phyloP scores from a whole-genome alignment of 30 jellyfish, hydroid and myxozoan species.

The Nemopilema nomurai region DNA sequence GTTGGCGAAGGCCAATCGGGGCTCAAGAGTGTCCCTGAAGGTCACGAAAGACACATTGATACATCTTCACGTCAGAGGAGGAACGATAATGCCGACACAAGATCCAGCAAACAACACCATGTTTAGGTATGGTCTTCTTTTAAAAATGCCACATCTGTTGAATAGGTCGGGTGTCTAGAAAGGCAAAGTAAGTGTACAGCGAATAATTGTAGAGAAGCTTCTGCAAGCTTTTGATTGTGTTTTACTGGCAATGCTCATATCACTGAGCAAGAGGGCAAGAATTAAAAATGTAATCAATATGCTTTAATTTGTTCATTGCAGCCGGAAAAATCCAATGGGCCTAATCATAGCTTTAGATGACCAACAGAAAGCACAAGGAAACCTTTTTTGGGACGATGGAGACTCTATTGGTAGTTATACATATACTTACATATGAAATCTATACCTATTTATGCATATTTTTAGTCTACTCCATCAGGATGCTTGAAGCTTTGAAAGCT shows the following conservation, averaged over 20 bases:
- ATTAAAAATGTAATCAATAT: no score
- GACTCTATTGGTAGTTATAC: constrained; percentile 66
- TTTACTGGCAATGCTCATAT: neutral
- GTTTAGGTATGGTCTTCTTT: constrained; percentile 55
- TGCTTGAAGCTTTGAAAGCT: no score
- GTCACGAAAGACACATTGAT: constrained; percentile 43
- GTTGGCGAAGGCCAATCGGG: neutral
- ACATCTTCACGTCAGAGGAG: constrained; percentile 81
- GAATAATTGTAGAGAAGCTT: no score
- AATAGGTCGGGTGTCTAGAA: neutral
- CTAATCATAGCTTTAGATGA: constrained; percentile 71
- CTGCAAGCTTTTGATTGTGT: no score
- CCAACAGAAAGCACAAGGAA: constrained; percentile 68
- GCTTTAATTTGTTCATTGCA: neutral
- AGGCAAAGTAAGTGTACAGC: no score
- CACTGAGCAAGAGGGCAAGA: no score
- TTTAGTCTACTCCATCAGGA: no score
- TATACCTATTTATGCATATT: no score
- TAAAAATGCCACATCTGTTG: neutral
- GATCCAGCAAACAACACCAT: constrained; percentile 80
- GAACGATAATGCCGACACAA: constrained; percentile 84
- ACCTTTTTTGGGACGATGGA: constrained; percentile 90
- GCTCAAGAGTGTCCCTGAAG: constrained; percentile 7
- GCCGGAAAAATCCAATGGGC: constrained; percentile 85
- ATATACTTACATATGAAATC: no score